Conservation (phyloP, 2,888 invertebrate genomes). For the Athalia circularis region DNA sequence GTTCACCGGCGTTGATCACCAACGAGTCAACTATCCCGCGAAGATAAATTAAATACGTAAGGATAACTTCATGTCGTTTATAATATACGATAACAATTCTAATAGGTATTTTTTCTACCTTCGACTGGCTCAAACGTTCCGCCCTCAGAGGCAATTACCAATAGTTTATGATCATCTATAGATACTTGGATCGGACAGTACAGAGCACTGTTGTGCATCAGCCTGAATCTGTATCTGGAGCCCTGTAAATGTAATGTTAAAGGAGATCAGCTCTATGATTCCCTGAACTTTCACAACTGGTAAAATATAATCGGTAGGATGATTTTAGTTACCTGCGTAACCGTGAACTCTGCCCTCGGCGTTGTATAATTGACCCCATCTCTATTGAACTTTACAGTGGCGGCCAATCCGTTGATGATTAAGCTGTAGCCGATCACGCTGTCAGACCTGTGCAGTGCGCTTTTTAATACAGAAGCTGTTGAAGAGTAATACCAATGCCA, state of each 20-base stretch:
- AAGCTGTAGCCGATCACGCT: conserved; percentile 59
- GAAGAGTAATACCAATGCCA: conserved; percentile 74
- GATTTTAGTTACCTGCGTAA: conserved; percentile 55
- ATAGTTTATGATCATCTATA: conserved; percentile 68
- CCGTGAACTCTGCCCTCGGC: conserved; percentile 60
- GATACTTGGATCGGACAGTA: conserved; percentile 72
- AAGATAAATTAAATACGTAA: neutral
- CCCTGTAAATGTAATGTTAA: conserved; percentile 52
- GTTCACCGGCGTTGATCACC: conserved; percentile 74
- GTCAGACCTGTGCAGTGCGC: conserved; percentile 55
- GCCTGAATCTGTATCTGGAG: conserved; percentile 67
- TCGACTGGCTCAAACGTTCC: conserved; percentile 65
- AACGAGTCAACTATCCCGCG: conserved; percentile 64
- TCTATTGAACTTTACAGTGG: conserved; percentile 53
- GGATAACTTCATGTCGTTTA: no score
- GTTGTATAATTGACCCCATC: conserved; percentile 53
- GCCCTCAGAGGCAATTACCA: conserved; percentile 70
- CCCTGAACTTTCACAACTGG: neutral
- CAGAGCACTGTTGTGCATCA: conserved; percentile 68
- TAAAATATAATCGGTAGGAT: neutral
- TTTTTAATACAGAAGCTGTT: conserved; percentile 57
- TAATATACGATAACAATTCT: neutral
- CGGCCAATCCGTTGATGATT: conserved; percentile 64
- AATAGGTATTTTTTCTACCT: conserved; percentile 50
- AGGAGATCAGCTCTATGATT: neutral